These are phyloP conservation scores for Conopomorpha cramerella DNA, from an alignment of 1,140 invertebrate genomes.

Conservation along the genomic window DNA sequence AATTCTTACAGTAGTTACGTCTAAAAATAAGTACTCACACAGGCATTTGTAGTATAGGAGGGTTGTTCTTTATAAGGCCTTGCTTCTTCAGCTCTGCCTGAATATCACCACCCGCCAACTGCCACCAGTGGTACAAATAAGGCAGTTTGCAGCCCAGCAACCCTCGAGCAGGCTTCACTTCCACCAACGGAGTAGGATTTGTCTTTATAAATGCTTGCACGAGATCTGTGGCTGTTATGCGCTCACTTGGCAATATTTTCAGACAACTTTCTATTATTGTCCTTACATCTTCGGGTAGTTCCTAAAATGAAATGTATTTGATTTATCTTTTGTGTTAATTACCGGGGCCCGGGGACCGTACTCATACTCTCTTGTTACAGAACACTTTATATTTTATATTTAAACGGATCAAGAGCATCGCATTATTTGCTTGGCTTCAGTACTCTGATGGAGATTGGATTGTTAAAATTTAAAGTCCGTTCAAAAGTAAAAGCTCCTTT, in stretches of 20 bases:
- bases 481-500: no score
- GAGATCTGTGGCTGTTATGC: slow-evolving; percentile 64
- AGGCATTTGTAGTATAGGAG: slow-evolving; percentile 78
- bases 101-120: slow-evolving; percentile 92
- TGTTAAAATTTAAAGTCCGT: no score
- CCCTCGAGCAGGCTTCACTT: slow-evolving; percentile 45
- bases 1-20: no score
- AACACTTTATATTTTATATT: no score
- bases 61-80: slow-evolving; percentile 82
- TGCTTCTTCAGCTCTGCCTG: slow-evolving; percentile 88
- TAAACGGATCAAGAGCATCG: no score
- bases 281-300: slow-evolving; percentile 64
- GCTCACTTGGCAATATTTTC: slow-evolving; percentile 66
- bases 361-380: no score
- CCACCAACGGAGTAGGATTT: slow-evolving; percentile 15
- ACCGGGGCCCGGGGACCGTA: no score
- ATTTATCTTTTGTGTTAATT: no score
- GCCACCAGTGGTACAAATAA: slow-evolving; percentile 94
- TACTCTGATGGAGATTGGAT: no score
- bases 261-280: slow-evolving; percentile 72
- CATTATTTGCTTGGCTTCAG: no score
- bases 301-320: slow-evolving; percentile 63
- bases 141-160: slow-evolving; percentile 69
- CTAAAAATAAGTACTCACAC: slow-evolving; percentile 69
- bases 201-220: slow-evolving; percentile 54